Evolutionary conservation across 2,113 vertebrate species (phyloP).

Genomic region (Uria aalge): DNA sequence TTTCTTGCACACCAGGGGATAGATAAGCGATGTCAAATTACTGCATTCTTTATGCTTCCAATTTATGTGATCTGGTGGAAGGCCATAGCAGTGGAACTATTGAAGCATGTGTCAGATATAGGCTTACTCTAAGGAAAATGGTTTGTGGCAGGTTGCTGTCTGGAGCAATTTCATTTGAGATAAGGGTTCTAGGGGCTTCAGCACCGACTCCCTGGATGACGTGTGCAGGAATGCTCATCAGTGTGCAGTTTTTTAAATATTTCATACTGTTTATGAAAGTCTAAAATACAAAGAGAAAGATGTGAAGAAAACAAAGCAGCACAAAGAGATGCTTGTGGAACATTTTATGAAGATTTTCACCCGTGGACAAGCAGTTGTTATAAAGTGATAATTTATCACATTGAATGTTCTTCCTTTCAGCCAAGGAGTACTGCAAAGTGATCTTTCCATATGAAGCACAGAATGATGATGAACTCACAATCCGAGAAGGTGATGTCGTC

Average conservation of each 20-base stretch:
- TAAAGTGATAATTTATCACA: constrained; percentile 21
- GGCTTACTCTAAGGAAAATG: background rate
- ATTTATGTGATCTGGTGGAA: background rate
- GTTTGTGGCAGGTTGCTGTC: background rate
- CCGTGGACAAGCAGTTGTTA: background rate
- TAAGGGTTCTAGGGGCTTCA: background rate
- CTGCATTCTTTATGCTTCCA: background rate
- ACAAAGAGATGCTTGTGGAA: background rate
- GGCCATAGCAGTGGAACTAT: background rate
- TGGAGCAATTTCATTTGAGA: background rate
- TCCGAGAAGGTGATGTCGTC: constrained; percentile 96
- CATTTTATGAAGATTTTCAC: background rate
- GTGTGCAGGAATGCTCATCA: background rate
- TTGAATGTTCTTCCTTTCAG: constrained; percentile 73
- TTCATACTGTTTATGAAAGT: background rate
- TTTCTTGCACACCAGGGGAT: background rate
- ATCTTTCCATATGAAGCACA: constrained; percentile 95
- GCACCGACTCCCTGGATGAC: background rate
- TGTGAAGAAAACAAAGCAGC: background rate
- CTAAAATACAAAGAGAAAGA: background rate
- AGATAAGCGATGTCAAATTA: background rate
- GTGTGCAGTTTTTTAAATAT: background rate
- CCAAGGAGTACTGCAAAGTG: constrained; percentile 95
- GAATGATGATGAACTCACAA: constrained; percentile 95
- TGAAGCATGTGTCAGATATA: background rate